phyloP scores from a whole-genome alignment of 2,113 vertebrate species.

The Lampris incognitus region DNA sequence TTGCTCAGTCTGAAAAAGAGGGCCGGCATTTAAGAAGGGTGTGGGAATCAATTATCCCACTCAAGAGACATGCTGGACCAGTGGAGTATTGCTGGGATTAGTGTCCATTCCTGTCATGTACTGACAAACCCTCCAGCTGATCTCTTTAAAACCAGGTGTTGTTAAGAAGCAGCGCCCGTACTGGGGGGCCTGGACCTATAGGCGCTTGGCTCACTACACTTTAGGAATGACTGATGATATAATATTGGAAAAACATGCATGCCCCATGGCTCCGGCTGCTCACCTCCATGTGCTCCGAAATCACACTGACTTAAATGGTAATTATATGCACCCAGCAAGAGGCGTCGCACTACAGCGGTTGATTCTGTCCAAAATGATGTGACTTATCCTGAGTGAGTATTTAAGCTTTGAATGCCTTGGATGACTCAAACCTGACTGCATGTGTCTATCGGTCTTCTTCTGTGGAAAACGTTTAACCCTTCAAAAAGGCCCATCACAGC shows the following conservation, averaged over 20 bases:
- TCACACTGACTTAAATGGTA: constrained; percentile 37
- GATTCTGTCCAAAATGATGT: constrained; percentile 6
- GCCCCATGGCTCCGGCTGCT: constrained; percentile 67
- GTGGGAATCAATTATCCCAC: constrained; percentile 81
- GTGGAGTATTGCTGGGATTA: constrained; percentile 77
- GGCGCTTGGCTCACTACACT: constrained; percentile 64
- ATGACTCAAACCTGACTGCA: no score
- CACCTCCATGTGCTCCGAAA: constrained; percentile 63
- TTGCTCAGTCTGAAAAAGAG: constrained; percentile 54
- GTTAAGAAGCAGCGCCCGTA: constrained; percentile 70
- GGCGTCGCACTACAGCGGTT: no score
- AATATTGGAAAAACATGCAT: constrained; percentile 63
- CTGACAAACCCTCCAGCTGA: constrained; percentile 78
- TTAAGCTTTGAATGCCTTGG: no score
- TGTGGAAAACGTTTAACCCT: neutral
- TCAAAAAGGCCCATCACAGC: no score
- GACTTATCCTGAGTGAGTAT: constrained; percentile 15
- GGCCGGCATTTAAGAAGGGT: constrained; percentile 71
- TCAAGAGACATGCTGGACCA: constrained; percentile 70
- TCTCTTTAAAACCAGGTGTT: constrained; percentile 80
- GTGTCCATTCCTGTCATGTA: constrained; percentile 80
- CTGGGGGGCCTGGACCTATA: constrained; percentile 51
- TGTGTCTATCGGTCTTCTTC: neutral
- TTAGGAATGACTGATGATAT: constrained; percentile 73
- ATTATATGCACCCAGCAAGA: constrained; percentile 50